Percentiles rank a stretch among this genome's conserved stretches.
These are phyloP conservation scores for Lepilemur septentrionalis DNA, from an alignment of 2,797 vertebrate genomes.

Conservation along the genomic window DNA sequence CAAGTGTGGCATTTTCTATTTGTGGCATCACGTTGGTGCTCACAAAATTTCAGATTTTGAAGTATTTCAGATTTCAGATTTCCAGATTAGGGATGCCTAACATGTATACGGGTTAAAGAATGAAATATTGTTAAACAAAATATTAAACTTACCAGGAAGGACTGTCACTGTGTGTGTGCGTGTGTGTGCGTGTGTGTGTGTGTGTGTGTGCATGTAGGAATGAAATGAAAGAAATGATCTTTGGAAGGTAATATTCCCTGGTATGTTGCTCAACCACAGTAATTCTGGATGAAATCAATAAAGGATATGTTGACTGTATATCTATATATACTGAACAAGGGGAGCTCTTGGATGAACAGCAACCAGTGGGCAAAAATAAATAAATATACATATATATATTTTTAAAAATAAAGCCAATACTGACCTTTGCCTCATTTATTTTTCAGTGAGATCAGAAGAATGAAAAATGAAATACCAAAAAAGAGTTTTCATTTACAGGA, in stretches of 20 bases:
- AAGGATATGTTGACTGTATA: neutral
- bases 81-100: neutral
- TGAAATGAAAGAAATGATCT: neutral
- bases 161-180: neutral
- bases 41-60: neutral
- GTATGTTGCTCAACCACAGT: neutral
- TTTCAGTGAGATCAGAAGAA: conserved; percentile 13
- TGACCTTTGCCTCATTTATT: conserved; percentile 63
- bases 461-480: conserved; percentile 28
- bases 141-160: neutral
- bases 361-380: neutral
- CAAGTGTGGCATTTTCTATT: neutral
- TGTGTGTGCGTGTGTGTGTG: neutral
- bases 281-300: neutral
- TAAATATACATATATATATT: neutral
- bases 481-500: conserved; percentile 43
- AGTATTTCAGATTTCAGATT: neutral
- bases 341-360: neutral
- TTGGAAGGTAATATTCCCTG: neutral
- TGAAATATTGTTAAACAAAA: neutral
- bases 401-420: conserved; percentile 46
- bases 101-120: neutral
- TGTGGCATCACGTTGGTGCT: neutral
- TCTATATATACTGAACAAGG: neutral
- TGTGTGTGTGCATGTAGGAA: neutral